Evolutionary conservation across 2,888 invertebrate genomes (phyloP).

Genomic region (Drosophila eohydei): DNA sequence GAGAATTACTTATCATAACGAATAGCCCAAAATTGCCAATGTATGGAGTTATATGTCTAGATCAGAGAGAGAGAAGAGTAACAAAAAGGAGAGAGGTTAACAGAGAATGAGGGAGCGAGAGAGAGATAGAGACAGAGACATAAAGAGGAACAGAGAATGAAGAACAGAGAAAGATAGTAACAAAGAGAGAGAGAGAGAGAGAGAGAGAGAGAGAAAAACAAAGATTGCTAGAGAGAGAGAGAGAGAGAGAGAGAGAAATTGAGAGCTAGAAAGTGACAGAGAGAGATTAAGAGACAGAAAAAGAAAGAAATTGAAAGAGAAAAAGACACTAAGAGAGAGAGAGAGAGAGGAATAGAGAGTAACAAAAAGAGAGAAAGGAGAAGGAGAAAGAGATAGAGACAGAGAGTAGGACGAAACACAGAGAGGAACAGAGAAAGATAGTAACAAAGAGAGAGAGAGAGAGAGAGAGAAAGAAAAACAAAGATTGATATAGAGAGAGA

Average conservation of each 20-base stretch:
- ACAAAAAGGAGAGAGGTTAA: not conserved
- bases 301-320: not conserved
- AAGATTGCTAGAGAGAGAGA: not conserved
- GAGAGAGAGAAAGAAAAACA: no score
- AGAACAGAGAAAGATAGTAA: not conserved
- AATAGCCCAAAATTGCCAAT: not conserved
- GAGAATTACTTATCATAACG: not conserved
- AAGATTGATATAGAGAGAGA: no score
- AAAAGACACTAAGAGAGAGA: not conserved
- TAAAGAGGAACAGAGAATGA: not conserved
- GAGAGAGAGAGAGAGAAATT: not conserved
- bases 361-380: not conserved
- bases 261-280: no score
- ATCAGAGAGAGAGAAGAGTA: not conserved
- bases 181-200: not conserved
- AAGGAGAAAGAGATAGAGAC: not conserved
- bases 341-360: not conserved
- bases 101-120: not conserved
- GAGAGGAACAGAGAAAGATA: not conserved
- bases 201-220: not conserved
- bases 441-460: not conserved
- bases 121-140: not conserved
- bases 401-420: not conserved
- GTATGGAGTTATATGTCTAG: not conserved
- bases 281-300: no score